These are phyloP conservation scores for Tenthredo livida DNA, from an alignment of 2,888 invertebrate genomes.

Conservation along the genomic window DNA sequence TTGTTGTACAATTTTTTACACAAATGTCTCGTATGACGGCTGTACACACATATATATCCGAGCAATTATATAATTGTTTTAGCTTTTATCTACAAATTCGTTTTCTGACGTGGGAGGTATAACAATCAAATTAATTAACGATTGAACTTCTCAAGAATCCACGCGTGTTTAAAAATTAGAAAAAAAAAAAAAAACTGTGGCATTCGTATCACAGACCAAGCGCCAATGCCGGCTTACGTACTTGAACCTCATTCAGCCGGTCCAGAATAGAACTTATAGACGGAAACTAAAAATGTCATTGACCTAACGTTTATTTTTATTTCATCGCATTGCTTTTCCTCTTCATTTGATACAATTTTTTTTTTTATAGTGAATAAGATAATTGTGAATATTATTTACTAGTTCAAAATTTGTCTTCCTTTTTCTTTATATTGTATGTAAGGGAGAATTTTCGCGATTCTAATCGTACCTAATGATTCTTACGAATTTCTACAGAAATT, in stretches of 20 bases:
- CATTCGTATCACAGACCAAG: slow-evolving; percentile 1
- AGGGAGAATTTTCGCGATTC: not conserved
- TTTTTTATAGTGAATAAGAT: not conserved
- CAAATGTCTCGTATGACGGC: not conserved
- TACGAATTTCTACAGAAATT: not conserved
- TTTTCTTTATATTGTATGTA: not conserved
- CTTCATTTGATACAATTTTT: not conserved
- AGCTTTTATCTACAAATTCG: slow-evolving; percentile 1
- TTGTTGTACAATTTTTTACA: not conserved
- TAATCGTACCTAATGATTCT: not conserved
- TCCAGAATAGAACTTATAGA: slow-evolving; percentile 48
- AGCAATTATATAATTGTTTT: not conserved
- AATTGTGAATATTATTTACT: not conserved
- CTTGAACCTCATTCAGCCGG: slow-evolving; percentile 40
- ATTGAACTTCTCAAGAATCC: not conserved
- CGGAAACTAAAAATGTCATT: slow-evolving; percentile 43
- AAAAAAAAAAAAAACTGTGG: not conserved
- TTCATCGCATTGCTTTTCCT: not conserved
- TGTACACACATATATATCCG: not conserved
- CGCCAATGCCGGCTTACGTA: slow-evolving; percentile 13
- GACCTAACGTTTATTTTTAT: slow-evolving; percentile 46
- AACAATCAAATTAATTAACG: not conserved
- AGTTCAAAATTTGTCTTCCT: not conserved
- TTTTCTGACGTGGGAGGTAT: not conserved
- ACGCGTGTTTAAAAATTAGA: not conserved